Evolutionary conservation across 1,140 invertebrate species (phyloP), one percentile per base, ranked within the genome.

Genomic region (Dolichoris vasculosae): DNA sequence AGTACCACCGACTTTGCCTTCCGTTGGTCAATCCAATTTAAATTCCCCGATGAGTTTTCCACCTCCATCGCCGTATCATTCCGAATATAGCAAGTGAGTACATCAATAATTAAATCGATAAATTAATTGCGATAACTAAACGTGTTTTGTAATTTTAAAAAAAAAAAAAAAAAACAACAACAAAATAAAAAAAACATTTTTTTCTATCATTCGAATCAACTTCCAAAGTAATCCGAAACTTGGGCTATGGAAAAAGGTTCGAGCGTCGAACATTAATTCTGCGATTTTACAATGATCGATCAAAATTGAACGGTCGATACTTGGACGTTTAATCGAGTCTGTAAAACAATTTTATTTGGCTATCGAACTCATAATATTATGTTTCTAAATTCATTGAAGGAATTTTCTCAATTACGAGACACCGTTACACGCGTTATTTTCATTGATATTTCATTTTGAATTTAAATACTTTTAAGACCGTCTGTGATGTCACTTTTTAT

Each of bases 41-140:
- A 94, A 95, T 88, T 95, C 95, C 69, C 95, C 95, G n/a, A 93
- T 95, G 89, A 95, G 94, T 88, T 95, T 95, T 89, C 95, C 95
- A 86, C 95, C 95, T 23, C 95, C 95, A 63, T 96, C 96, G n/a
- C 96, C 96, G 0, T 97, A 97, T 91, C 96, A 96, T 92, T 96
- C 96, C 1, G 96, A 97, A 88, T 97, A 97, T 89, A 97, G 96
- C 95, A 95, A 97, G 96, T 96, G 95, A 94, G 96, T 89, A 87
- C 80, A 35, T 78, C 63, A 15, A 23, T 69, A 76, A 48, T n/a
- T 48, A 51, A 51, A 51, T 73, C 23, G n/a, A n/a, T n/a, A n/a
- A n/a, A n/a, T n/a, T n/a, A n/a, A n/a, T n/a, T n/a, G n/a, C n/a
- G n/a, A n/a, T n/a, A n/a, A n/a, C n/a, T n/a, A n/a, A n/a, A n/a